A percentile compares a stretch with the other conserved stretches of the same genome.
Conservation (phyloP, 2,888 invertebrate genomes). For the Lordiphosa andalusiaca region DNA sequence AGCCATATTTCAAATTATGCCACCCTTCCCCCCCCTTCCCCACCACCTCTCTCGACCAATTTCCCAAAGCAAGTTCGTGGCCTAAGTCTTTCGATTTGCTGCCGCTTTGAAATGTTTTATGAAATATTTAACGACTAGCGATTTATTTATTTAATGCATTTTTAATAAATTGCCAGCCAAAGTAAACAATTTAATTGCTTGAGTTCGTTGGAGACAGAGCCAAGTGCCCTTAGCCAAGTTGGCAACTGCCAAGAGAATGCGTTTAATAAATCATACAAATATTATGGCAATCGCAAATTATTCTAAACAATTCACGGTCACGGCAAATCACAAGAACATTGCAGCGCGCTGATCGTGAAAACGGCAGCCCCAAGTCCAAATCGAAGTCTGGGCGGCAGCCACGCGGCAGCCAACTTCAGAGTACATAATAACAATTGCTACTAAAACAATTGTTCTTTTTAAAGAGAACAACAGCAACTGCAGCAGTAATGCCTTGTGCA, state of each 20-base stretch:
- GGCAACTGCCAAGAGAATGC: conserved; percentile 31
- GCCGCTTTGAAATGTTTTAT: conserved; percentile 43
- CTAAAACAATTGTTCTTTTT: conserved; percentile 67
- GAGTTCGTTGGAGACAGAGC: conserved; percentile 13
- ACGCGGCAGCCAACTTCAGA: conserved; percentile 33
- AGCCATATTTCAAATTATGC: conserved; percentile 48
- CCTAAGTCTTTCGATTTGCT: conserved; percentile 56
- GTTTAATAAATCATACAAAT: conserved; percentile 68
- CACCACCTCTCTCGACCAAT: not conserved
- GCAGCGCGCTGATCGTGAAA: conserved; percentile 40
- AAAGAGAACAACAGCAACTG: conserved; percentile 27
- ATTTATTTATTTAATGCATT: conserved; percentile 62
- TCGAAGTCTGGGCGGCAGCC: conserved; percentile 47
- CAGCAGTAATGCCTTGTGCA: conserved; percentile 41
- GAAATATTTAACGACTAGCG: conserved; percentile 51
- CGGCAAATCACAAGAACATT: conserved; percentile 39
- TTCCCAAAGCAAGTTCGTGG: conserved; percentile 48
- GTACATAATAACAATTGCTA: conserved; percentile 57
- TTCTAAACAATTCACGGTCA: conserved; percentile 66
- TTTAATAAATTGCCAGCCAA: conserved; percentile 55
- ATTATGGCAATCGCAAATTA: conserved; percentile 15
- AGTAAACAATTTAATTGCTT: conserved; percentile 65
- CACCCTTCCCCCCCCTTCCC: no score
- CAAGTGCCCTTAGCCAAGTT: conserved; percentile 43
- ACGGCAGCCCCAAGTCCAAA: conserved; percentile 20